phyloP scores from a whole-genome alignment of 2,113 vertebrate genomes.

The Heterochromis multidens region DNA sequence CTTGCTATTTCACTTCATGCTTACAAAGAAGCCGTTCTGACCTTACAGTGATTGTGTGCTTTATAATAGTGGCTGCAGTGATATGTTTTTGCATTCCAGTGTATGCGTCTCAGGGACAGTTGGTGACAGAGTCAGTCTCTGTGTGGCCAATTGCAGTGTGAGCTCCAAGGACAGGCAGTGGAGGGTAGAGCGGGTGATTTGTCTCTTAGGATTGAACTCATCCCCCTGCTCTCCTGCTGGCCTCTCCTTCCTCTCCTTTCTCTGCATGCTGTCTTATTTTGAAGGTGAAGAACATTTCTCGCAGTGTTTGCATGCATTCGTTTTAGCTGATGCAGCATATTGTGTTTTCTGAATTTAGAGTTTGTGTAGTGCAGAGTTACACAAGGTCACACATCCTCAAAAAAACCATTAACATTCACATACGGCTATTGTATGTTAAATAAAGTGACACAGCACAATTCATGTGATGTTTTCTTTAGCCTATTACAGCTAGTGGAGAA shows the following conservation, averaged over 20 bases:
- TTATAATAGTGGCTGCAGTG: constrained; percentile 7
- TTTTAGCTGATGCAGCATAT: constrained; percentile 35
- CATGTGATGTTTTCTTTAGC: not conserved
- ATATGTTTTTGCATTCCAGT: constrained; percentile 43
- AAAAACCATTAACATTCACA: not conserved
- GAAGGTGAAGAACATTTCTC: constrained; percentile 63
- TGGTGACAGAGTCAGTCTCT: constrained; percentile 46
- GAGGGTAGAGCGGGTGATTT: constrained; percentile 69
- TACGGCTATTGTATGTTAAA: not conserved
- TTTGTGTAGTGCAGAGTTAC: not conserved
- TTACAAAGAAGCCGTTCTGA: constrained; percentile 19
- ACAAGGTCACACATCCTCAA: not conserved
- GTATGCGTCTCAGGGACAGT: constrained; percentile 43
- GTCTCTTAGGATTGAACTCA: constrained; percentile 67
- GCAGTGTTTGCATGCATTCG: constrained; percentile 18
- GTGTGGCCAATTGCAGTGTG: constrained; percentile 27
- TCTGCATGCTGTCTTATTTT: constrained; percentile 50
- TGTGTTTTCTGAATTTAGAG: constrained; percentile 10
- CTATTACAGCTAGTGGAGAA: not conserved
- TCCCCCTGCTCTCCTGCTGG: constrained; percentile 43
- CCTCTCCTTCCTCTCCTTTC: constrained; percentile 10
- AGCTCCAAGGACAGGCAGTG: constrained; percentile 69
- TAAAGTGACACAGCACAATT: not conserved
- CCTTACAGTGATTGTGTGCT: constrained; percentile 29
- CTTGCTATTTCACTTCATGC: constrained; percentile 14